Evolutionary conservation across 2,797 vertebrate species (phyloP).

Genomic region (Rhinatrema bivittatum): DNA sequence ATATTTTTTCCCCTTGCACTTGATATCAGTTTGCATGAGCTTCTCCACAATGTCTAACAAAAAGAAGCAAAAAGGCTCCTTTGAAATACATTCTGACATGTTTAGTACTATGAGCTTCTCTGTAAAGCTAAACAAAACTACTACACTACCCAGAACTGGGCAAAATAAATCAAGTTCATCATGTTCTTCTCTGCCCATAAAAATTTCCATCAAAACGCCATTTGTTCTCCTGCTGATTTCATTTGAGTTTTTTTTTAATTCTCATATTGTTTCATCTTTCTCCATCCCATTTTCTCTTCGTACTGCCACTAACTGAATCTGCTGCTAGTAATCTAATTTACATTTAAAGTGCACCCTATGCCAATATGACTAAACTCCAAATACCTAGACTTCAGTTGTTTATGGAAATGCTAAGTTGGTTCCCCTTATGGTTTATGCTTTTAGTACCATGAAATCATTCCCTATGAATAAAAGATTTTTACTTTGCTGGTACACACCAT

Average conservation of each 20-base stretch:
- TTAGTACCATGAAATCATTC: conserved; percentile 47
- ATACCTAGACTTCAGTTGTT: conserved; percentile 55
- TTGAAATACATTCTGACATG: no score
- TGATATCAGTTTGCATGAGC: no score
- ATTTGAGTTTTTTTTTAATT: conserved; percentile 37
- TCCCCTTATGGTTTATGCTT: conserved; percentile 29
- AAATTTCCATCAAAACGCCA: conserved; percentile 3
- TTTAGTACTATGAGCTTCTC: conserved; percentile 23
- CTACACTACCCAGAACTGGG: conserved; percentile 31
- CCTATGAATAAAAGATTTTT: conserved; percentile 45
- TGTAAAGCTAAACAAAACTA: conserved; percentile 35
- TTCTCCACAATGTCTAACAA: no score
- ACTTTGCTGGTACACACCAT: no score
- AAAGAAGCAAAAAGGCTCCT: no score
- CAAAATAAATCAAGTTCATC: conserved; percentile 17
- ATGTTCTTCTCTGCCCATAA: conserved; percentile 11
- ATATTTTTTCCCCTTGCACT: no score
- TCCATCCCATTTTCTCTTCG: conserved; percentile 43
- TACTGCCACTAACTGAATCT: conserved; percentile 60
- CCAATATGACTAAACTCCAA: conserved; percentile 53
- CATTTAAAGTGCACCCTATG: conserved; percentile 53
- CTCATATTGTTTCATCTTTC: conserved; percentile 46
- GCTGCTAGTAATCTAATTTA: conserved; percentile 60
- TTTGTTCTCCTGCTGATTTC: conserved; percentile 30
- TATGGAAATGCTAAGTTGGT: conserved; percentile 59